Conservation (phyloP, 1,140 invertebrate genomes). For the Aricia agestis region DNA sequence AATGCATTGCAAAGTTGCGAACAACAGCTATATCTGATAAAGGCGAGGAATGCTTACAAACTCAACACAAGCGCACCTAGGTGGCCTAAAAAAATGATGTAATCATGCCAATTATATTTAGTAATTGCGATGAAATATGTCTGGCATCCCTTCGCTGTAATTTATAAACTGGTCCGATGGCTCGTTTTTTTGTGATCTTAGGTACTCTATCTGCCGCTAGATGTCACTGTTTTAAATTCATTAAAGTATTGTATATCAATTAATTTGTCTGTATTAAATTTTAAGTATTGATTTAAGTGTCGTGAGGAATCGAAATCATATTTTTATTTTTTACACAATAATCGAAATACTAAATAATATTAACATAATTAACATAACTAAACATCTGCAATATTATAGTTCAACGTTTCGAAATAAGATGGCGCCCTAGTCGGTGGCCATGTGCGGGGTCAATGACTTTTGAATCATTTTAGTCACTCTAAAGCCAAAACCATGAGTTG, state of each 20-base stretch:
- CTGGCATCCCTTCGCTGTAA: conserved; percentile 35
- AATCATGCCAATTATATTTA: conserved; percentile 61
- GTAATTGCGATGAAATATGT: conserved; percentile 67
- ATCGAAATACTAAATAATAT: background rate
- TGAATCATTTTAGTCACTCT: background rate
- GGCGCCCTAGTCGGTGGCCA: too few species aligned
- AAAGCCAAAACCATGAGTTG: background rate
- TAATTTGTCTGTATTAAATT: too few species aligned
- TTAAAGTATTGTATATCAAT: background rate
- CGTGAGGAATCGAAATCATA: too few species aligned
- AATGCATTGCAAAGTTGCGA: too few species aligned
- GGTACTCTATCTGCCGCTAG: conserved; percentile 50
- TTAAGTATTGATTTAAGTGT: background rate
- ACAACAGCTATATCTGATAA: conserved; percentile 18
- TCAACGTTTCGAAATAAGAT: background rate
- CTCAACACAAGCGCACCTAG: conserved; percentile 53
- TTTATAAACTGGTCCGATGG: conserved; percentile 20
- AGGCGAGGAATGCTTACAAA: conserved; percentile 52
- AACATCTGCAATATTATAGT: conserved; percentile 1
- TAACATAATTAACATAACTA: too few species aligned
- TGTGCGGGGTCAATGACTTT: background rate
- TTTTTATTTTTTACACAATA: too few species aligned
- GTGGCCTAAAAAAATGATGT: conserved; percentile 64
- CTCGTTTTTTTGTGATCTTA: conserved; percentile 2
- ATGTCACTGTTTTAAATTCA: conserved; percentile 47